These are phyloP conservation scores for Characodon lateralis DNA, from an alignment of 2,797 vertebrate species.

Conservation along the genomic window DNA sequence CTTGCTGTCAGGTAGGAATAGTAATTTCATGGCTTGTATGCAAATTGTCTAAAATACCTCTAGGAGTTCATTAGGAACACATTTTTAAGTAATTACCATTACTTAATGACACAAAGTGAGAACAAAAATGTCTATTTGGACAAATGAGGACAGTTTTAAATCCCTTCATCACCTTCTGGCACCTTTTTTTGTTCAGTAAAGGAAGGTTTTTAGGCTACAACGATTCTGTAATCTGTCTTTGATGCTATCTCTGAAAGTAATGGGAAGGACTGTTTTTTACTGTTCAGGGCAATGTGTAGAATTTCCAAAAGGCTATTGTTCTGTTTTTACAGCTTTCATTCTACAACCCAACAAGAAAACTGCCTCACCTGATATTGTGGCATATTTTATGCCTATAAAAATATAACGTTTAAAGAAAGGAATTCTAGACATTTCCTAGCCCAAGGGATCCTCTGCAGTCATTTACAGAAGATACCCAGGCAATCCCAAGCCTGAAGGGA, in stretches of 20 bases:
- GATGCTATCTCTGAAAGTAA: conserved; percentile 13
- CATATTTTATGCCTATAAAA: not conserved
- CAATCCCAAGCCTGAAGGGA: not conserved
- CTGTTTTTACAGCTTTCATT: not conserved
- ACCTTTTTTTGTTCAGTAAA: conserved; percentile 1
- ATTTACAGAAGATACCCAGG: not conserved
- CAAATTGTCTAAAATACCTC: conserved; percentile 25
- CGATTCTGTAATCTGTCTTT: conserved; percentile 13
- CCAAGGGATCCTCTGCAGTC: not conserved
- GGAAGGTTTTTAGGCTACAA: conserved; percentile 3
- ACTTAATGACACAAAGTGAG: conserved; percentile 19
- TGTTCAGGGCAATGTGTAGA: not conserved
- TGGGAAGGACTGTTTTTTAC: conserved; percentile 4
- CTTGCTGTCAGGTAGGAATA: conserved; percentile 20
- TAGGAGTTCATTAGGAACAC: conserved; percentile 19
- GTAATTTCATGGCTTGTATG: conserved; percentile 24
- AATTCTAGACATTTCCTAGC: not conserved
- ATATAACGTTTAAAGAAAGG: not conserved
- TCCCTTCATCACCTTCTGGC: conserved; percentile 10
- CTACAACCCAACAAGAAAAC: not conserved
- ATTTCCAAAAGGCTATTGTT: not conserved
- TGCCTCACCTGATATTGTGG: not conserved
- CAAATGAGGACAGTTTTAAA: conserved; percentile 6
- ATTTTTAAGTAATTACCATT: conserved; percentile 16
- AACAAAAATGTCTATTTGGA: not conserved